Conservation (phyloP, 92 coral and sea anemone species). For the Parazoanthus swiftii region DNA sequence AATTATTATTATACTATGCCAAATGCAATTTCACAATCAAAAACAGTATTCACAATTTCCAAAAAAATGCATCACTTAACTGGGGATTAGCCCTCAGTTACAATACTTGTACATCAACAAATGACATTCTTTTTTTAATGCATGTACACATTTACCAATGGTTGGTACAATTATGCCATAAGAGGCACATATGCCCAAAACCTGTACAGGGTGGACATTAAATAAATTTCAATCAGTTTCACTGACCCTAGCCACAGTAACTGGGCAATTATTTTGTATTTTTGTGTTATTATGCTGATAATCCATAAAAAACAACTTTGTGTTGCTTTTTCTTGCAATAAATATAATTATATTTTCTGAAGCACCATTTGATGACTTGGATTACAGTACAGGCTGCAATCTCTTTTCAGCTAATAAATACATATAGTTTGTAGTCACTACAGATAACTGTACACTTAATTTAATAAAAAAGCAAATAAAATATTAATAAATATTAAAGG, state of each 20-base stretch:
- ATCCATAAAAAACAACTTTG: not conserved
- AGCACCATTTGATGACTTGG: too few species aligned
- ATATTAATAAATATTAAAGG: too few species aligned
- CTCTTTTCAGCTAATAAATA: too few species aligned
- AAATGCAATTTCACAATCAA: not conserved
- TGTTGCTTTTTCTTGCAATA: not conserved
- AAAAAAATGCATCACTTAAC: not conserved
- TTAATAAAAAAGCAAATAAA: too few species aligned
- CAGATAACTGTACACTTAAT: not conserved
- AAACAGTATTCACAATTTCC: not conserved
- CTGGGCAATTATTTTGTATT: not conserved
- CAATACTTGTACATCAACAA: not conserved
- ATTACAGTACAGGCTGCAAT: too few species aligned
- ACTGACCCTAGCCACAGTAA: not conserved
- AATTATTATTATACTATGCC: too few species aligned
- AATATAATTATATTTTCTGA: not conserved
- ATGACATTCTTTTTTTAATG: not conserved
- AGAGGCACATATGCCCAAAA: not conserved
- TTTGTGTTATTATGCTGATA: not conserved
- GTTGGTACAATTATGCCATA: slow-evolving; percentile 2
- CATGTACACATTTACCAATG: not conserved
- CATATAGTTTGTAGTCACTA: not conserved
- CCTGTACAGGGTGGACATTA: not conserved
- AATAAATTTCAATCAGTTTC: not conserved
- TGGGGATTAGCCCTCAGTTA: not conserved